Evolutionary conservation across 2,888 invertebrate genomes (phyloP).

Genomic region (Melipona beecheii): DNA sequence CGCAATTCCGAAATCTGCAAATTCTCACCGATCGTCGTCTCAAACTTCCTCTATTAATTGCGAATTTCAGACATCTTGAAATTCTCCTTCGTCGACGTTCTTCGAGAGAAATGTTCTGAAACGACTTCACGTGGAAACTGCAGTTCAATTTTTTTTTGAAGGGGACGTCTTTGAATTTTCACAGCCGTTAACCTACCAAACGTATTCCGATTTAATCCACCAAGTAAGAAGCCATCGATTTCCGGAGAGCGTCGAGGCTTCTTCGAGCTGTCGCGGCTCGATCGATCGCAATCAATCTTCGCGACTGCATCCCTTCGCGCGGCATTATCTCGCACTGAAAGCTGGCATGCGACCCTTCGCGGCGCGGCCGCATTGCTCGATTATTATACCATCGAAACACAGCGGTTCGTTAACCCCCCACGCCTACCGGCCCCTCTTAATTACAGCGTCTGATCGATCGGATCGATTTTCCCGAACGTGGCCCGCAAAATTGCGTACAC

Average conservation of each 20-base stretch:
- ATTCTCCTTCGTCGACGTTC: too few species aligned
- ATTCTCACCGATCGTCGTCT: neutral
- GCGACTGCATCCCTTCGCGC: slow-evolving; percentile 50
- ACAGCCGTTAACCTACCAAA: neutral
- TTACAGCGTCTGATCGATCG: slow-evolving; percentile 65
- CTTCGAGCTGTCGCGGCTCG: slow-evolving; percentile 14
- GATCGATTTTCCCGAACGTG: slow-evolving; percentile 62
- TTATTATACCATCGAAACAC: slow-evolving; percentile 70
- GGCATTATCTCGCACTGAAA: slow-evolving; percentile 71
- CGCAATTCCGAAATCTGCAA: neutral
- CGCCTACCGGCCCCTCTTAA: slow-evolving; percentile 53
- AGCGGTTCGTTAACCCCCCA: slow-evolving; percentile 61
- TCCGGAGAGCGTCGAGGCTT: neutral
- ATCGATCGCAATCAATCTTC: slow-evolving; percentile 65
- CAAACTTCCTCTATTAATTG: too few species aligned
- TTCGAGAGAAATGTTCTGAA: neutral
- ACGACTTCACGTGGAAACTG: neutral
- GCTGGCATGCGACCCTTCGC: slow-evolving; percentile 49
- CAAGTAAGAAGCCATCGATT: neutral
- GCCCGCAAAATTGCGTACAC: slow-evolving; percentile 56
- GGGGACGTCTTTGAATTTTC: neutral
- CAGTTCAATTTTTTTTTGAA: too few species aligned
- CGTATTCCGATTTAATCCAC: too few species aligned
- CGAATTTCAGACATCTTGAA: too few species aligned
- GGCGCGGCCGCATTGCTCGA: slow-evolving; percentile 59